Evolutionary conservation across 2,113 vertebrate genomes (phyloP).

Genomic region (Plecotus auritus): DNA sequence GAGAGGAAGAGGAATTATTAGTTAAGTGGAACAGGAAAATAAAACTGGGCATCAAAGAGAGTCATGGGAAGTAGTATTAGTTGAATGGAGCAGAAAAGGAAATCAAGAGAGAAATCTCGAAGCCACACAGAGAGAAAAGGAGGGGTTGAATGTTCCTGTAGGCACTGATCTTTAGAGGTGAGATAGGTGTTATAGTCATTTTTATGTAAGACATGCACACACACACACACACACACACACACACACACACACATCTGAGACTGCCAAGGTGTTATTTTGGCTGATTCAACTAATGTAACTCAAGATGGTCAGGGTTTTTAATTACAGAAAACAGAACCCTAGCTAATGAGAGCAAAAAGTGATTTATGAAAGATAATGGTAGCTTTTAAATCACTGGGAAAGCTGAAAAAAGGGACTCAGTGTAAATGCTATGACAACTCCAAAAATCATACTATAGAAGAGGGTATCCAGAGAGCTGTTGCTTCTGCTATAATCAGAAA

Average conservation of each 20-base stretch:
- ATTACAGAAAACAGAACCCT: constrained; percentile 3
- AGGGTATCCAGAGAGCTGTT: not conserved
- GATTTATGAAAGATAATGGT: constrained; percentile 29
- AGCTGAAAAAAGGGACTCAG: not conserved
- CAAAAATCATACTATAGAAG: not conserved
- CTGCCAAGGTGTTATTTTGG: not conserved
- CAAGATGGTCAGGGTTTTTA: not conserved
- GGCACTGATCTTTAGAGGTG: not conserved
- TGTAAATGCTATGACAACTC: not conserved
- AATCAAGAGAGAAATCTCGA: constrained; percentile 6
- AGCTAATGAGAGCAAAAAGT: constrained; percentile 29
- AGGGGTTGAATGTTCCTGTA: not conserved
- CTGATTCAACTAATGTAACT: not conserved
- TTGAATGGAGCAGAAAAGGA: not conserved
- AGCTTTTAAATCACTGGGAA: not conserved
- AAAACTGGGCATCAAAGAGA: not conserved
- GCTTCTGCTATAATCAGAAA: not conserved
- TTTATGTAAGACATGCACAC: not conserved
- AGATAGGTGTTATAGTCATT: not conserved
- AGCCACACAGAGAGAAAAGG: not conserved
- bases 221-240: too few species aligned
- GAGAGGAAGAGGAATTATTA: not conserved
- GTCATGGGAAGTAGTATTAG: not conserved
- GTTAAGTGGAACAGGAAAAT: not conserved
- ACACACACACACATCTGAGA: not conserved